These are phyloP conservation scores for Loris lydekkerianus DNA, from an alignment of 2,797 vertebrate species.

Conservation along the genomic window DNA sequence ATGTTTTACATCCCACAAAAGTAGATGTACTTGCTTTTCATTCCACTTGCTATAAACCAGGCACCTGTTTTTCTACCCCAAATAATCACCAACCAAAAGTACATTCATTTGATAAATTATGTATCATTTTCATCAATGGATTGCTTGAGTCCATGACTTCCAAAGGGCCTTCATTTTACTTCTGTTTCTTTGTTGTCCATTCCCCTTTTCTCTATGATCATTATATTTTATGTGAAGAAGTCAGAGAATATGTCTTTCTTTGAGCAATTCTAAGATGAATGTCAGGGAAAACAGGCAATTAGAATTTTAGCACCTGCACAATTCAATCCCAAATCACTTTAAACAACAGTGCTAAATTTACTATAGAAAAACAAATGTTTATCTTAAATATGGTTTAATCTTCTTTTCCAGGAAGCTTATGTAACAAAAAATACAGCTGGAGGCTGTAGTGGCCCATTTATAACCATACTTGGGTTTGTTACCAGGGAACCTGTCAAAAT, in stretches of 20 bases:
- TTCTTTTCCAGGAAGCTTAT: slow-evolving; percentile 82
- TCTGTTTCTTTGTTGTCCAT: slow-evolving; percentile 54
- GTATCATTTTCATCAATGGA: neutral
- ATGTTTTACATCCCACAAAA: slow-evolving; percentile 1
- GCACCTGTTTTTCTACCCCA: neutral
- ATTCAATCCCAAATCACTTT: slow-evolving; percentile 79
- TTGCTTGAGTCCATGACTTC: slow-evolving; percentile 43
- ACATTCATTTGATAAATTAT: slow-evolving; percentile 30
- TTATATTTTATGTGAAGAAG: slow-evolving; percentile 68
- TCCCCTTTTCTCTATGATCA: slow-evolving; percentile 29
- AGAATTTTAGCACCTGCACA: slow-evolving; percentile 82
- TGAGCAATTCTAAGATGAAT: slow-evolving; percentile 69
- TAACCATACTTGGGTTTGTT: slow-evolving; percentile 86
- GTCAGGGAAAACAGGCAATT: slow-evolving; percentile 76
- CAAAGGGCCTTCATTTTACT: slow-evolving; percentile 67
- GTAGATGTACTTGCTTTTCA: slow-evolving; percentile 1
- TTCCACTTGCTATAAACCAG: slow-evolving; percentile 26
- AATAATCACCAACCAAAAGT: slow-evolving; percentile 14
- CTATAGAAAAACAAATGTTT: slow-evolving; percentile 81
- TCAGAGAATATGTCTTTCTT: slow-evolving; percentile 70
- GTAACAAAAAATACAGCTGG: slow-evolving; percentile 84
- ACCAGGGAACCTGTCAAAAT: slow-evolving; percentile 88
- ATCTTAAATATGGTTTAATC: slow-evolving; percentile 76
- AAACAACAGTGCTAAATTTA: slow-evolving; percentile 82
- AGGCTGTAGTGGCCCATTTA: slow-evolving; percentile 85